Base-by-base conservation (phyloP, 53 echinoderm and acorn worm species). In the Mesocentrotus franciscanus region DNA sequence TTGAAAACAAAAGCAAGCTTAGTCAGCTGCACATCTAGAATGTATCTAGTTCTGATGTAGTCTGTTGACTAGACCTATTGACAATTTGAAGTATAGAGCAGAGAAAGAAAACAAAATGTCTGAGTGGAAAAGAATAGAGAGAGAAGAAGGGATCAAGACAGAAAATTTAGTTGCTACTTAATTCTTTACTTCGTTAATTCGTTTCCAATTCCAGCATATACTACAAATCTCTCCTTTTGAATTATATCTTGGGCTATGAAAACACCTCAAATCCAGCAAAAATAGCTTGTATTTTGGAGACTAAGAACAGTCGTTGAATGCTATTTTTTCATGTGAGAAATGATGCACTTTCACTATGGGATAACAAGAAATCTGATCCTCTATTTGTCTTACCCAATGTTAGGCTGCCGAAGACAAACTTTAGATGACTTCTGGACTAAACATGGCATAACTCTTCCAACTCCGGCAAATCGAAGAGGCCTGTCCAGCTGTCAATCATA, bases 321-420 rank as follows among this genome's bases (percentile, higher is more conserved):
- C 27, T 24, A 11, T 29, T 58, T 81, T 87, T 87, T 87, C 87
- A 87, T 87, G 87, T 87, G 87, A 87, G 87, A 87, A 57, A 87
- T 58, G 58, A 57, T 87, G 59, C 87, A 87, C 87, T 87, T 87
- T 87, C 29, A 87, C 14, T 58, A 12, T 58, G 87, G 9, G 56
- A 87, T 26, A 58, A 61, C 58, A 14, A 10, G 94, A 79, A 33
- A 93, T 81, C 22, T 60, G 94, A 93, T 62, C 59, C 18, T 34
- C 29, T 93, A 81, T 93, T 93, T 57, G 30, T 81, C 59, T 93
- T 93, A 83, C 79, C 83, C 94, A 83, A 83, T 93, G 94, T 93
- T 93, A 56, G 93, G 93, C 61, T 55, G 83, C 59, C 4, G 56
- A 66, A 93, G 83, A 81, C 94, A 93, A 93, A 93, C 60, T 93